Evolutionary conservation across 2,888 invertebrate species (phyloP).

Genomic region (Clepsis dumicolana): DNA sequence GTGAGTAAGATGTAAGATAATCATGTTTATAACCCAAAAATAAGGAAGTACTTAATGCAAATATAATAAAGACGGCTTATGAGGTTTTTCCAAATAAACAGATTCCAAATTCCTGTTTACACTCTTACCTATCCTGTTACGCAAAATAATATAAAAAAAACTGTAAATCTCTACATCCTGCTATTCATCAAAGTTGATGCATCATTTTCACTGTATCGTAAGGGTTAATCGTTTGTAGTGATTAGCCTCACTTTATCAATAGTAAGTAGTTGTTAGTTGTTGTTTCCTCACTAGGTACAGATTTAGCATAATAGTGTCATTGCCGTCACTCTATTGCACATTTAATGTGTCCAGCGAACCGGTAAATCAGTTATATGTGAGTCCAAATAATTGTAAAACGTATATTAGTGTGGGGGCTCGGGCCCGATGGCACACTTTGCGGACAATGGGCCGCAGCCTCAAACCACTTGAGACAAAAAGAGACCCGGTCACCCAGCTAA

Average conservation of each 20-base stretch:
- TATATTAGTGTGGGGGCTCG: slow-evolving; percentile 27
- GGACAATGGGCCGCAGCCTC: slow-evolving; percentile 58
- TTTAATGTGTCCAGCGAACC: slow-evolving; percentile 20
- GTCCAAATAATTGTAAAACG: slow-evolving; percentile 30
- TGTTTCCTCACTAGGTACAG: neutral
- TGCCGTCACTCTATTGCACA: slow-evolving; percentile 7
- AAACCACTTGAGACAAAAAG: slow-evolving; percentile 59
- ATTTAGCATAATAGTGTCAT: slow-evolving; percentile 2
- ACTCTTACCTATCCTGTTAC: neutral
- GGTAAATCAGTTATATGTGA: slow-evolving; percentile 27
- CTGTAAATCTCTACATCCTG: neutral
- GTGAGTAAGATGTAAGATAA: slow-evolving; percentile 40
- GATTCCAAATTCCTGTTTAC: neutral
- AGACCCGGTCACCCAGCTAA: slow-evolving; percentile 69
- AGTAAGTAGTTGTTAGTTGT: neutral
- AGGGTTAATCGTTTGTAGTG: neutral
- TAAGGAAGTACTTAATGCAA: slow-evolving; percentile 1
- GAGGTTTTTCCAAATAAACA: neutral
- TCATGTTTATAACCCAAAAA: slow-evolving; percentile 3
- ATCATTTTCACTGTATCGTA: neutral
- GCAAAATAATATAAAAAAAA: neutral
- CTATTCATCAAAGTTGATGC: neutral
- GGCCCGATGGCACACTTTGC: slow-evolving; percentile 40
- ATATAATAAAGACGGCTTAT: neutral
- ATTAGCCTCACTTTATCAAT: slow-evolving; percentile 1